Evolutionary conservation across 2,797 vertebrate species (phyloP).

Genomic region (Esox lucius): DNA sequence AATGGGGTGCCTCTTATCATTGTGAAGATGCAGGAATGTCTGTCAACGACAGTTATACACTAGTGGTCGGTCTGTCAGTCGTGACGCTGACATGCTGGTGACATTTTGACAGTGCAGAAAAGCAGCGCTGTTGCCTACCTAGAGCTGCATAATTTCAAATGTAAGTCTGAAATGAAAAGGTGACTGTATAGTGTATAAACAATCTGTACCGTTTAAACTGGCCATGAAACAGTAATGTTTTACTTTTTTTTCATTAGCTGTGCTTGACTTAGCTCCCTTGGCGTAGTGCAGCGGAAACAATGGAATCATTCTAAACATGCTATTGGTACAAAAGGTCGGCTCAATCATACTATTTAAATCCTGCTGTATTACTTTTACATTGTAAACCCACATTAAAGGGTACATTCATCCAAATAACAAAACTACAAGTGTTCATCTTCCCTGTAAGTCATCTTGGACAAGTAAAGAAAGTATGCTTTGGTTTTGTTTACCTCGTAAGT

Average conservation of each 20-base stretch:
- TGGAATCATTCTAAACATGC: neutral
- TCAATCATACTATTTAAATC: neutral
- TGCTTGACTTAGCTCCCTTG: neutral
- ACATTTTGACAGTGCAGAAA: constrained; percentile 49
- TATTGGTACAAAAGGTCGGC: neutral
- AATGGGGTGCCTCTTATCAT: constrained; percentile 55
- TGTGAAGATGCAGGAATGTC: constrained; percentile 43
- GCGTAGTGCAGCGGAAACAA: neutral
- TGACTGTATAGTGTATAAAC: constrained; percentile 36
- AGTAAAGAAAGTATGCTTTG: neutral
- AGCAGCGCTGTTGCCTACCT: constrained; percentile 44
- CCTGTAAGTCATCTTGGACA: neutral
- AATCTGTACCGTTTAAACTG: constrained; percentile 31
- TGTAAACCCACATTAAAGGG: neutral
- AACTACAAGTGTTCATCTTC: neutral
- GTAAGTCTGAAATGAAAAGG: constrained; percentile 44
- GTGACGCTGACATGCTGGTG: constrained; percentile 42
- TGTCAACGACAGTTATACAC: neutral
- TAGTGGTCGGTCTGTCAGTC: constrained; percentile 44
- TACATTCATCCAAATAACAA: neutral
- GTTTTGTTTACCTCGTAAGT: neutral
- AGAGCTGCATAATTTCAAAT: constrained; percentile 59
- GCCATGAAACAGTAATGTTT: neutral
- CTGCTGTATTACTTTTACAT: neutral
- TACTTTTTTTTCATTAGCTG: neutral